Base-by-base conservation (phyloP, 37 sponge, comb jelly and placozoan species). In the Chondrilla cf. caribensis region DNA sequence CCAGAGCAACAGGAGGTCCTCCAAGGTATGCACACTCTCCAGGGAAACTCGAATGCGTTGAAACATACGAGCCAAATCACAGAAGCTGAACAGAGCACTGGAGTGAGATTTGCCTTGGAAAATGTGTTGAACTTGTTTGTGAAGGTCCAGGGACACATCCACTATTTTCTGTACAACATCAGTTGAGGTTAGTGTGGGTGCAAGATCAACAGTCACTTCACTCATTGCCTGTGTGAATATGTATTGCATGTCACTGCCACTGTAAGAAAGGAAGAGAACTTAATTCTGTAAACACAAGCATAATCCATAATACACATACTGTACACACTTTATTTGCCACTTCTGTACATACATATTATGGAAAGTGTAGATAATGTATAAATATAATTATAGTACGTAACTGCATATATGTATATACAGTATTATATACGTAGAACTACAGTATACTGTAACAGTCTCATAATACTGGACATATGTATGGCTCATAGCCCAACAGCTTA, bases 1-100 rank as follows among this genome's bases (percentile, higher is more conserved):
- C 96, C 96, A 95, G 21, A 68, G 43, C 51, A 70, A 42, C 47
- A 95, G 82, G 54, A 95, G 58, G 60, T 92, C 89, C 55, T 84
- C 62, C 0, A 58, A 68, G 0, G 79, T 78, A 44, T 62, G 54
- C 36, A 62, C 44, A 39, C 41, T 62, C 15, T 58, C 35, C 8
- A 51, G 17, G 17, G 26, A 51, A 79, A 32, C 6, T 57, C 11
- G 24, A 17, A 73, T 39, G 17, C 76, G 29, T 19, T 40, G 41
- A 40, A 73, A 73, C 41, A 73, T 4, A 3, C 25, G 11, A n/a
- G 76, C 24, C 76, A 73, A 73, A 24, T 73, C 76, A 38, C 41
- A 15, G 25, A 73, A 37, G 6, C 42, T 73, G 41, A 43, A 73
- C 24, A 43, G 21, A n/a, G n/a, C 21, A 6, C 44, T 8, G 18